Evolutionary conservation across 1,140 invertebrate species (phyloP).

Genomic region (Episyrphus balteatus): DNA sequence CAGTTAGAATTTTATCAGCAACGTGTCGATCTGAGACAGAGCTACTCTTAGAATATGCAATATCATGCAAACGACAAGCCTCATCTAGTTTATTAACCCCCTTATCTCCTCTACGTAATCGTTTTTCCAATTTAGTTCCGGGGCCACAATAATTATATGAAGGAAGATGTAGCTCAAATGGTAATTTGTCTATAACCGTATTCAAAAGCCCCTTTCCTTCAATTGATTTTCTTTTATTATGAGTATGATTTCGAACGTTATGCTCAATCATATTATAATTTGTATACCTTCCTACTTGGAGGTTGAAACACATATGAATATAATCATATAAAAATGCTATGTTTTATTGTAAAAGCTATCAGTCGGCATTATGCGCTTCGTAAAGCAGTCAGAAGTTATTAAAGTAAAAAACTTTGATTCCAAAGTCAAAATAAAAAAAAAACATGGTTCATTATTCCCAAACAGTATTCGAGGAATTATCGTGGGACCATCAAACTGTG

Average conservation of each 20-base stretch:
- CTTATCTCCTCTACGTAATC: conserved; percentile 16
- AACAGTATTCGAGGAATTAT: conserved; percentile 20
- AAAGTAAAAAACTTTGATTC: too few species aligned
- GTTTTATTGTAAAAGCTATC: too few species aligned
- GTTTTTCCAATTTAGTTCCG: conserved; percentile 32
- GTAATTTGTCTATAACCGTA: conserved; percentile 31
- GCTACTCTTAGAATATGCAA: conserved; percentile 30
- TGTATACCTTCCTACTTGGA: too few species aligned
- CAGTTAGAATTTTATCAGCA: conserved; percentile 31
- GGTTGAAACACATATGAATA: too few species aligned
- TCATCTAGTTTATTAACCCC: conserved; percentile 23
- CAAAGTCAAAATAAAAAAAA: neutral
- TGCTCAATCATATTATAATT: conserved; percentile 1
- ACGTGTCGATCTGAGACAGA: conserved; percentile 25
- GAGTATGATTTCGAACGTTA: conserved; percentile 4
- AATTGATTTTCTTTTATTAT: conserved; percentile 3
- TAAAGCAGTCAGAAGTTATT: too few species aligned
- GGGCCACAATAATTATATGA: conserved; percentile 37
- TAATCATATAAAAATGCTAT: too few species aligned
- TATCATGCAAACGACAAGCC: conserved; percentile 20
- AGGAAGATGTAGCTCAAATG: conserved; percentile 37
- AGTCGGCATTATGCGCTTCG: too few species aligned
- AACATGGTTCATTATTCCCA: conserved; percentile 8
- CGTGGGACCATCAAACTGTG: conserved; percentile 21
- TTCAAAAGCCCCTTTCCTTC: conserved; percentile 17